These are phyloP conservation scores for Cerceris rybyensis DNA, from an alignment of 2,888 invertebrate genomes.

Conservation along the genomic window DNA sequence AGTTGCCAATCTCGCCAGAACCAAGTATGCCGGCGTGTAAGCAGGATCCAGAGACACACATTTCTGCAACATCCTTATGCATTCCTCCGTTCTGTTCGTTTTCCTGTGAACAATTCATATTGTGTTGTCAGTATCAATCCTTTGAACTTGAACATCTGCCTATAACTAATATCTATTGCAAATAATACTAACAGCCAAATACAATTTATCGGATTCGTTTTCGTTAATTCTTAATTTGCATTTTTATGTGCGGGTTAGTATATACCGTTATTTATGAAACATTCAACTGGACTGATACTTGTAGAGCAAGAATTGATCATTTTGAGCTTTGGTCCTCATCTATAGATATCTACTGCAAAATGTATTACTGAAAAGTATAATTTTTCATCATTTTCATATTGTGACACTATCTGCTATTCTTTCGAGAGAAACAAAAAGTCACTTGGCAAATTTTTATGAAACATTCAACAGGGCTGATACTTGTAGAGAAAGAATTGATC, in stretches of 20 bases:
- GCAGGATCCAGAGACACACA: slow-evolving; percentile 87
- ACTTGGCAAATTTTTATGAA: no score
- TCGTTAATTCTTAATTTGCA: no score
- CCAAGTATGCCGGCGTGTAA: slow-evolving; percentile 88
- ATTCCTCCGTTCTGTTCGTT: slow-evolving; percentile 86
- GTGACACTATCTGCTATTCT: no score
- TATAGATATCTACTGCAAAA: no score
- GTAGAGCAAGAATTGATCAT: background rate
- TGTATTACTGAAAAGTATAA: no score
- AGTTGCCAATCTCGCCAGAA: slow-evolving; percentile 85
- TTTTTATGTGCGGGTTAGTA: no score
- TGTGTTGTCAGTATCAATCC: background rate
- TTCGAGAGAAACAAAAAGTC: no score
- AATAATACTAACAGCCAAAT: no score
- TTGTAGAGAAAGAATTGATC: background rate
- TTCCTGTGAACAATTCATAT: slow-evolving; percentile 82
- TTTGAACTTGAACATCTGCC: no score
- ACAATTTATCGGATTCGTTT: no score
- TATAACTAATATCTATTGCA: background rate
- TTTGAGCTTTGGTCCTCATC: no score
- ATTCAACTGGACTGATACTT: background rate
- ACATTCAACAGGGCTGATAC: background rate
- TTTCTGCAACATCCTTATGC: slow-evolving; percentile 87
- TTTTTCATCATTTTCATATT: no score
- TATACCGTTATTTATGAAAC: background rate